Evolutionary conservation across 2,113 vertebrate genomes (phyloP).

Genomic region (Acrocephalus kingi): DNA sequence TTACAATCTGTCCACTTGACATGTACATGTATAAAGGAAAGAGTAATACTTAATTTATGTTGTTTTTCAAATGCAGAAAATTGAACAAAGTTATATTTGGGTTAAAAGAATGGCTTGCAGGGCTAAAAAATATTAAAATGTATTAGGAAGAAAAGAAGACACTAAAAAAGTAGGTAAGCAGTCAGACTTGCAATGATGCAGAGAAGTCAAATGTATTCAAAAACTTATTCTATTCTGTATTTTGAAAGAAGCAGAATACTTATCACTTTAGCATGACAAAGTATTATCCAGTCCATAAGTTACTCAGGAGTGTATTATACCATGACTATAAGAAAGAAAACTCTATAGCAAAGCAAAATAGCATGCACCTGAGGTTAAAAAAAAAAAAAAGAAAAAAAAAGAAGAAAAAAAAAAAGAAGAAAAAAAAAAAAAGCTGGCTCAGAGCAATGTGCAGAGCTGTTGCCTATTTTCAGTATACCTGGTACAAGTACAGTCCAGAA

Average conservation of each 20-base stretch:
- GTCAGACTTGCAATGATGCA: background rate
- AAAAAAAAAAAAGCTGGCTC: background rate
- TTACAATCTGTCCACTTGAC: background rate
- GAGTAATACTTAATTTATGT: background rate
- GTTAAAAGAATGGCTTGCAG: background rate
- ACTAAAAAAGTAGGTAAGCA: background rate
- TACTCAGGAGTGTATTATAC: background rate
- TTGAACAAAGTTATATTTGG: background rate
- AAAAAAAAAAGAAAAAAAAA: background rate
- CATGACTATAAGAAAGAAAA: background rate
- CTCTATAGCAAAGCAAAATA: background rate
- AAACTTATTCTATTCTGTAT: background rate
- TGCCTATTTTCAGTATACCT: background rate
- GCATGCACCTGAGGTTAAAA: background rate
- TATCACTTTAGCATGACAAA: background rate
- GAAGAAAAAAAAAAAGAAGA: background rate
- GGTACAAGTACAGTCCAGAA: background rate
- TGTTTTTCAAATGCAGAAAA: background rate
- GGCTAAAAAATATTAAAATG: background rate
- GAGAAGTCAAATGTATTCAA: background rate
- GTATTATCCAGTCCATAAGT: background rate
- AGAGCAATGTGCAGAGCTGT: background rate
- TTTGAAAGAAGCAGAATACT: background rate
- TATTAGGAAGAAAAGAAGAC: background rate
- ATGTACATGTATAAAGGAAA: background rate